Percentiles rank a stretch among this genome's conserved stretches.
Evolutionary conservation across 2,797 vertebrate species (phyloP).

Genomic region (Corythornis leucogaster): DNA sequence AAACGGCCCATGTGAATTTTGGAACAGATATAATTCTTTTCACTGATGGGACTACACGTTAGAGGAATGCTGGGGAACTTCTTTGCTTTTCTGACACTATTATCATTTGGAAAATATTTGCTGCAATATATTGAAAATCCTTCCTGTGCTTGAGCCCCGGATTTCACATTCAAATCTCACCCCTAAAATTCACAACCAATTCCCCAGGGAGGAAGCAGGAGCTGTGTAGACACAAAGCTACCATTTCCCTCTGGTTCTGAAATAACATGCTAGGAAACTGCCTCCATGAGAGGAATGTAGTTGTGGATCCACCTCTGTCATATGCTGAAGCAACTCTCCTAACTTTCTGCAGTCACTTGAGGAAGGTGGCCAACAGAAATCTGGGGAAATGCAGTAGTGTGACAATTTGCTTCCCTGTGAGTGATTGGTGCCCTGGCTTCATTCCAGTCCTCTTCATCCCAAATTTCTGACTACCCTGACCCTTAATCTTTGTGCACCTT

Average conservation of each 20-base stretch:
- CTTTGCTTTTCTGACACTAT: slow-evolving; percentile 23
- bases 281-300: rapidly evolving
- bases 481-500: background rate
- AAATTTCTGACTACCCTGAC: background rate
- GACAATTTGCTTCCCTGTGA: background rate
- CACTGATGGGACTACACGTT: background rate
- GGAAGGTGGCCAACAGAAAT: background rate
- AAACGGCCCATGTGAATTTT: background rate
- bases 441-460: background rate
- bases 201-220: background rate
- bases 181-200: background rate
- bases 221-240: background rate
- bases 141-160: background rate
- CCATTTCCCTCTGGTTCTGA: background rate
- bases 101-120: background rate
- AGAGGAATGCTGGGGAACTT: background rate
- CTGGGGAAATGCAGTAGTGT: background rate
- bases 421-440: background rate
- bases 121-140: background rate
- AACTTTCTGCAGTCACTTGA: background rate
- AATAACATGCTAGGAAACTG: background rate
- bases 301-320: background rate
- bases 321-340: background rate
- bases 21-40: background rate
- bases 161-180: background rate